Base-by-base conservation (phyloP, 2,888 invertebrate genomes). In the Erpobdella octoculata region DNA sequence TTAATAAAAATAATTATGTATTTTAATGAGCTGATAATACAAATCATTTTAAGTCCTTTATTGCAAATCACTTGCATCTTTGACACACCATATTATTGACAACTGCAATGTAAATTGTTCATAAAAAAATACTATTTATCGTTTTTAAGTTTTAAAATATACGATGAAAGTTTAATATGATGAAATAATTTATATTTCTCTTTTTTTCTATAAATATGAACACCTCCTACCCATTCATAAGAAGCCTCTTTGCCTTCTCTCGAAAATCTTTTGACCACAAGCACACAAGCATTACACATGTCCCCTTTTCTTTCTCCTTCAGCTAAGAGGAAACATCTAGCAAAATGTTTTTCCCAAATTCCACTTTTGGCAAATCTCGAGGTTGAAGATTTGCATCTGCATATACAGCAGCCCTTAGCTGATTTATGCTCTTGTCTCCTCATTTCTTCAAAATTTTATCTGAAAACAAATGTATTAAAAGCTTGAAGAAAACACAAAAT, bases 201-300 rank as follows among this genome's bases (percentile, higher is more conserved):
- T 18, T 8, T 5, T 61, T 61, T 61, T 5, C 28, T 5, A 33
- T 28, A 2, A 15, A 61, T 28, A 61, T 61, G 31, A 67, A 46
- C 21, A n/a, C 48, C 6, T 58, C 35, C 2, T 8, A 69, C 69
- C 31, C 46, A 69, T 35, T 69, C 69, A 69, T 41, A 69, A 33
- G 58, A 33, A 1, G 41, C 28, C 12, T 71, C 53, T 21, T 72
- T 72, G 21, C 25, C 38, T 12, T 72, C 48, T 35, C 66, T 72
- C 6, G 53, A 65, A 36, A 70, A 91, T 74, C 91, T 84, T 81
- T 91, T 91, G 1, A 91, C 91, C 74, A 91, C 83, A 73, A 91
- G 85, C 1, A 91, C 91, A 80, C 91, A 91, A 0, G 91, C 91
- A 83, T 91, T 91, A 83, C 91, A 91, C 76, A 91, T 91, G 84